A percentile compares a stretch with the other conserved stretches of the same genome.
phyloP scores from a whole-genome alignment of 2,888 invertebrate genomes.

The Sarcophaga subvicina region DNA sequence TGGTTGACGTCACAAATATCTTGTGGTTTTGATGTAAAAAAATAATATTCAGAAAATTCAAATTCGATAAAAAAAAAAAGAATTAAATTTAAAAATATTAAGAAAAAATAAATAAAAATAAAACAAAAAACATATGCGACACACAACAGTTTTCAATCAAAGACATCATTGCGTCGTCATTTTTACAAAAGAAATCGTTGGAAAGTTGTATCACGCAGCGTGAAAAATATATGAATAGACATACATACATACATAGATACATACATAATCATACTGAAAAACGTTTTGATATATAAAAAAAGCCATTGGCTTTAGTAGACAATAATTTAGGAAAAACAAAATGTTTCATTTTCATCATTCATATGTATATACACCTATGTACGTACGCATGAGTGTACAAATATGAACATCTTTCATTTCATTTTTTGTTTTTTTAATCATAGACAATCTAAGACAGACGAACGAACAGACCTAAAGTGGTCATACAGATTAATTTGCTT shows the following conservation, averaged over 20 bases:
- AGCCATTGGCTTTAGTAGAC: conserved; percentile 31
- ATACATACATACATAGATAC: neutral
- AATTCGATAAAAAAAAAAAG: neutral
- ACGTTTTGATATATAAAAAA: conserved; percentile 26
- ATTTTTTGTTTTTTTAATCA: too few species aligned
- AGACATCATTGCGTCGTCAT: conserved; percentile 47
- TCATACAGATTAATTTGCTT: conserved; percentile 17
- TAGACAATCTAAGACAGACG: too few species aligned
- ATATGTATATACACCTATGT: too few species aligned
- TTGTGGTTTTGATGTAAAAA: conserved; percentile 46
- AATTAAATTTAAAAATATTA: conserved; percentile 24
- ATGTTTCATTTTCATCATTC: neutral
- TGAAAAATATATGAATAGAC: neutral
- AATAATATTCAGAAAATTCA: conserved; percentile 4
- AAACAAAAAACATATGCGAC: conserved; percentile 27
- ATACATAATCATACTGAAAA: conserved; percentile 10
- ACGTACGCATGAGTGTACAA: too few species aligned
- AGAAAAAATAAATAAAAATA: conserved; percentile 21
- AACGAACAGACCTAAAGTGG: too few species aligned
- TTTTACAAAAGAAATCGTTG: conserved; percentile 29
- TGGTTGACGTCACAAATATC: conserved; percentile 57
- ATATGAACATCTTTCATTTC: too few species aligned
- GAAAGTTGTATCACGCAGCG: too few species aligned
- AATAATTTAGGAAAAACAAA: conserved; percentile 45
- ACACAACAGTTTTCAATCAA: conserved; percentile 56